These are phyloP conservation scores for Tenthredo notha DNA, from an alignment of 2,888 invertebrate species.

Conservation along the genomic window DNA sequence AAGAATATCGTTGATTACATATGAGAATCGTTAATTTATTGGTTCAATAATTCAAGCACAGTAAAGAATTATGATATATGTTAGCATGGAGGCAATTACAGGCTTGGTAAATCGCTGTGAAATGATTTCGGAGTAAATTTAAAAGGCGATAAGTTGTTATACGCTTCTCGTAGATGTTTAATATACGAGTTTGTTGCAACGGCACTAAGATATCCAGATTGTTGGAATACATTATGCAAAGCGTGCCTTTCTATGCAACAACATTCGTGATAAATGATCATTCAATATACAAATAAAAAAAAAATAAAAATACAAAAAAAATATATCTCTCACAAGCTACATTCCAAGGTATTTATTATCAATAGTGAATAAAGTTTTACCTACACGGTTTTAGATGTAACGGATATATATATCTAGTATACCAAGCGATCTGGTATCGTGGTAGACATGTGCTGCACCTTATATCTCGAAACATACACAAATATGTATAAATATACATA, in stretches of 20 bases:
- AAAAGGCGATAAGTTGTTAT: not conserved
- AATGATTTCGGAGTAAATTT: constrained; percentile 29
- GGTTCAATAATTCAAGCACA: not conserved
- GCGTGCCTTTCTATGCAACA: constrained; percentile 30
- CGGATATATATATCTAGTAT: not conserved
- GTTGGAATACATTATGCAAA: constrained; percentile 48
- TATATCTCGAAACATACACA: not conserved
- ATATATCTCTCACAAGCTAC: not conserved
- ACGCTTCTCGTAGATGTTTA: not conserved
- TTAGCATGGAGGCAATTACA: not conserved
- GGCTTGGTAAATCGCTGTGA: not conserved
- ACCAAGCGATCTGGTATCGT: constrained; percentile 15
- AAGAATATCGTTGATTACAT: not conserved
- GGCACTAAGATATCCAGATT: constrained; percentile 34
- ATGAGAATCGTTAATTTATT: not conserved
- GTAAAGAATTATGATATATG: constrained; percentile 16
- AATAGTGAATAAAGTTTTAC: not conserved
- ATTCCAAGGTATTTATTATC: constrained; percentile 27
- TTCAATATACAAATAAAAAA: not conserved
- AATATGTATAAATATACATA: too few species aligned
- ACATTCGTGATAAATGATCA: constrained; percentile 48
- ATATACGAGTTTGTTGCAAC: not conserved
- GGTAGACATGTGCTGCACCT: constrained; percentile 1
- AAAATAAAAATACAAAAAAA: not conserved
- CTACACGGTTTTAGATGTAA: constrained; percentile 42